Base-by-base conservation (phyloP, 2,113 vertebrate genomes). In the Martes martes region DNA sequence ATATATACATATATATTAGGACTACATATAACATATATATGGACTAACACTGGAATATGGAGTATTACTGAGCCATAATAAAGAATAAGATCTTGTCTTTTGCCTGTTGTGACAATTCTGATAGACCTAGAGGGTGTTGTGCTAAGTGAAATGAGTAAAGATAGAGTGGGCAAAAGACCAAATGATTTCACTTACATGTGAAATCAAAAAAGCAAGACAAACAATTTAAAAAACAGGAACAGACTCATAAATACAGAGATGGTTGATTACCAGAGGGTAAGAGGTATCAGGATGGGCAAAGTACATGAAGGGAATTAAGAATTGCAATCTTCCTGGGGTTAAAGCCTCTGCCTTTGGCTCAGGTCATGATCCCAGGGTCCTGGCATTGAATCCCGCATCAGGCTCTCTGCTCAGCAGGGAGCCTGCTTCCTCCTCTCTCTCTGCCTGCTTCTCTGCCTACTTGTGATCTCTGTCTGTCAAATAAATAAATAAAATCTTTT, bases 351-450 rank as follows among this genome's bases (percentile, higher is more conserved):
- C 52, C 52, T 55, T 55, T 14, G 9, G 52, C 52, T 55, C 52
- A 55, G 52, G 5, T 55, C 52, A 55, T 55, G 52, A 55, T 55
- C 52, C 16, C 52, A 55, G 52, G 16, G 16, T 55, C 52, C 52
- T 55, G 16, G 16, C 4, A 55, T 55, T 0, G 52, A 55, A 4
- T 10, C 52, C 15, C 1, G 1, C 4, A 0, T 55, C 52, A 16
- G 16, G 52, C 52, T 55, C 14, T 55, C 15, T 55, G 5, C 16
- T 55, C 52, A 18, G 52, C 0, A 4, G 52, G 52, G 52, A 21
- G 19, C 55, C 55, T 57, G 55, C 55, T 57, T 57, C 55, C 19
- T 21, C 55, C 55, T 57, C 55, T 57, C 55, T 57, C 18, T 57
- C 55, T 57, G 6, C 7, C 55, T 57, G 55, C 55, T 57, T 57